Evolutionary conservation across 1,140 invertebrate species (phyloP).

Genomic region (Plutomurus gul): DNA sequence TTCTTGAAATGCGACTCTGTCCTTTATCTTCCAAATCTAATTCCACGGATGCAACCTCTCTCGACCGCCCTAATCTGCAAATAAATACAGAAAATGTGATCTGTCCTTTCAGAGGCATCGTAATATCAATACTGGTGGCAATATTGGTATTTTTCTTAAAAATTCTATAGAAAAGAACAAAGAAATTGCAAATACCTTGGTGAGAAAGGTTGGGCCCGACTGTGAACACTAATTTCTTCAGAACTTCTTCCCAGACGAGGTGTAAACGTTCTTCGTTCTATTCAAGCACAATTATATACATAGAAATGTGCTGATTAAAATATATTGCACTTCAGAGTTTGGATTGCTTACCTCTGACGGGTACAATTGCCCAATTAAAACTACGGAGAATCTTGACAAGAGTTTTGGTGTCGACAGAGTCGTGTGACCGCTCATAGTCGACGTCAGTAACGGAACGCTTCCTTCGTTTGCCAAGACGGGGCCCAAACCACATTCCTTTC

Average conservation of each 20-base stretch:
- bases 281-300: too few relatives aligned
- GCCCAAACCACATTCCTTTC: constrained; percentile 54
- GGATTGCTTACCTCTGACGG: constrained; percentile 45
- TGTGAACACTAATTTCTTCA: constrained; percentile 37
- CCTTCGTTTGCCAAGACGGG: constrained; percentile 48
- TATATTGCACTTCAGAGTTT: too few relatives aligned
- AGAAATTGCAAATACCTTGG: constrained; percentile 28
- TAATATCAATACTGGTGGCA: too few relatives aligned
- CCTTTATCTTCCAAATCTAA: constrained; percentile 37
- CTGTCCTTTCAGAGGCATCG: too few relatives aligned
- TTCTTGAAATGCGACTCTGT: background rate
- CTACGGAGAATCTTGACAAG: constrained; percentile 52
- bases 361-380: constrained; percentile 54
- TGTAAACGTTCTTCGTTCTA: constrained; percentile 44
- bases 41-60: constrained; percentile 39
- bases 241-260: constrained; percentile 48
- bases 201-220: constrained; percentile 31
- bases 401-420: constrained; percentile 44
- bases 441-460: constrained; percentile 41
- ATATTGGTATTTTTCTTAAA: too few relatives aligned
- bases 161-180: background rate
- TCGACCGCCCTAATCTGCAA: constrained; percentile 43
- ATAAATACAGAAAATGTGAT: too few relatives aligned
- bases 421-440: background rate
- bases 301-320: too few relatives aligned